Evolutionary conservation across 2,888 invertebrate species (phyloP).

Genomic region (Machimus rusticus): DNA sequence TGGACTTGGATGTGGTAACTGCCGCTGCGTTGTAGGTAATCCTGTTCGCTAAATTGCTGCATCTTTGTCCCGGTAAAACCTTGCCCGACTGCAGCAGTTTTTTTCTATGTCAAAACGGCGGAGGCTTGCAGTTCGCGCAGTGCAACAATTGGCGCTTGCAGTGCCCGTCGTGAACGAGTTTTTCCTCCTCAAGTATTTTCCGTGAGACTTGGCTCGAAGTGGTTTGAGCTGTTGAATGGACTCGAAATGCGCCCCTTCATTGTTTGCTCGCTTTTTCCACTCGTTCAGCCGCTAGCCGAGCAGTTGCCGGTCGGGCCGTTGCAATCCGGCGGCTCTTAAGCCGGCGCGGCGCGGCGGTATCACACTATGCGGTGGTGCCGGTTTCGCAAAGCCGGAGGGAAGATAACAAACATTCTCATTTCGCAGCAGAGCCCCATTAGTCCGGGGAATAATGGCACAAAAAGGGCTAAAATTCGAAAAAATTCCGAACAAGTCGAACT

Average conservation of each 20-base stretch:
- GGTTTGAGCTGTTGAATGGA: conserved; percentile 37
- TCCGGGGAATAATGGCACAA: too few relatives aligned
- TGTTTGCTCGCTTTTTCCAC: conserved; percentile 16
- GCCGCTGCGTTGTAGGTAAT: not conserved
- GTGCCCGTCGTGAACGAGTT: conserved; percentile 34
- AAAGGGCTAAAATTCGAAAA: too few relatives aligned
- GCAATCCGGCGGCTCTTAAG: not conserved
- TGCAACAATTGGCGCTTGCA: conserved; percentile 39
- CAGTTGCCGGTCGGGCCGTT: not conserved
- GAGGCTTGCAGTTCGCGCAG: not conserved
- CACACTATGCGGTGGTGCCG: not conserved
- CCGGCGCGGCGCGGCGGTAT: too few relatives aligned
- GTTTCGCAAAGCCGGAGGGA: too few relatives aligned
- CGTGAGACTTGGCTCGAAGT: conserved; percentile 27
- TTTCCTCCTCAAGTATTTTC: conserved; percentile 26
- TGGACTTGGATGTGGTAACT: conserved; percentile 3
- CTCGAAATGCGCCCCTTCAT: not conserved
- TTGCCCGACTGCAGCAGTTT: not conserved
- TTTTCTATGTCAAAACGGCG: conserved; percentile 32
- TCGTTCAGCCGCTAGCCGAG: not conserved
- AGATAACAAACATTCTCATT: too few relatives aligned
- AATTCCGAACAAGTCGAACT: too few relatives aligned
- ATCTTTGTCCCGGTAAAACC: not conserved
- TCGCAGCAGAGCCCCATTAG: too few relatives aligned
- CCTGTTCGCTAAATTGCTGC: not conserved